Evolutionary conservation across 1,140 invertebrate genomes (phyloP).

Genomic region (Neodiprion virginianus): DNA sequence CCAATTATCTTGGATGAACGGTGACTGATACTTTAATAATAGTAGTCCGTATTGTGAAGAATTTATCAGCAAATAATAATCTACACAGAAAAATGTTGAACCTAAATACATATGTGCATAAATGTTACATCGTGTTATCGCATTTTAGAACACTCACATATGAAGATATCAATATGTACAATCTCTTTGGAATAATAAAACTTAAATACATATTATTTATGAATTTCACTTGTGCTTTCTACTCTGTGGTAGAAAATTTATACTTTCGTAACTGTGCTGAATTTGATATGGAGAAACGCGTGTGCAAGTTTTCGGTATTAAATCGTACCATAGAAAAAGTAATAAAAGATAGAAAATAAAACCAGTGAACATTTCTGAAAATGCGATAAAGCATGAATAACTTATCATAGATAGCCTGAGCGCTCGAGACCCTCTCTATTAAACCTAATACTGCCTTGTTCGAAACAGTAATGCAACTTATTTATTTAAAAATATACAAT

Average conservation of each 20-base stretch:
- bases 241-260: too few species aligned
- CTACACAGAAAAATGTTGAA: too few species aligned
- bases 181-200: neutral
- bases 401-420: neutral
- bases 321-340: too few species aligned
- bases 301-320: too few species aligned
- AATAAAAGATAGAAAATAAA: neutral
- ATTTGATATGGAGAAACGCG: too few species aligned
- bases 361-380: neutral
- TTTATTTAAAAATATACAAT: slow-evolving; percentile 40
- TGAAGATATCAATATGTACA: neutral
- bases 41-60: too few species aligned
- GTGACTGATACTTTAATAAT: too few species aligned
- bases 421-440: neutral
- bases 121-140: too few species aligned
- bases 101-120: too few species aligned
- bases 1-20: neutral
- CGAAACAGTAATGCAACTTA: slow-evolving; percentile 29
- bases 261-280: too few species aligned
- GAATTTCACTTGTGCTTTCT: too few species aligned
- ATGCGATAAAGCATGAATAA: neutral
- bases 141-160: neutral
- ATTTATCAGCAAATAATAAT: too few species aligned
- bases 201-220: neutral
- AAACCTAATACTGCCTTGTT: slow-evolving; percentile 19